Conservation (phyloP, 2,888 invertebrate genomes). For the Acleris sparsana region DNA sequence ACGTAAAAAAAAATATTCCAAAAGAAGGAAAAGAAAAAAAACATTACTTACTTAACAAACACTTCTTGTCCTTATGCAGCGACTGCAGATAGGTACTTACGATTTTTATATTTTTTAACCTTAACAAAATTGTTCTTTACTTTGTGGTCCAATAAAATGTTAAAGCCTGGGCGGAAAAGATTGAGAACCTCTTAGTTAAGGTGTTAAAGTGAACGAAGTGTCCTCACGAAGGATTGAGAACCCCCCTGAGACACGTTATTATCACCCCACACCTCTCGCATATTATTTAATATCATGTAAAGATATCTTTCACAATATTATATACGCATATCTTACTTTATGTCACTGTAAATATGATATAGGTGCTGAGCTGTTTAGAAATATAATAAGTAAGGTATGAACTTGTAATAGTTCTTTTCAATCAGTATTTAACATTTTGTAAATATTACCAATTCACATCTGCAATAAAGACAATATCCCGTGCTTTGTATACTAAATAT, state of each 20-base stretch:
- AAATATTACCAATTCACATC: conserved; percentile 46
- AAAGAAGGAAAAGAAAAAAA: too few species aligned
- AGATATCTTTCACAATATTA: neutral
- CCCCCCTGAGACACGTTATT: conserved; percentile 6
- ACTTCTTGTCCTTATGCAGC: too few species aligned
- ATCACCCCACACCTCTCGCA: conserved; percentile 6
- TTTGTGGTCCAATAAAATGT: too few species aligned
- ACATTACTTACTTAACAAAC: too few species aligned
- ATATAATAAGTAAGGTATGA: conserved; percentile 3
- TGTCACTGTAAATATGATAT: conserved; percentile 26
- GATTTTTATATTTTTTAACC: too few species aligned
- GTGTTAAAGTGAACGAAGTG: conserved; percentile 1
- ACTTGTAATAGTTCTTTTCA: neutral
- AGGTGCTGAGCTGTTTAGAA: conserved; percentile 20
- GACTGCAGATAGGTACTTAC: too few species aligned
- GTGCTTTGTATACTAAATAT: conserved; percentile 69
- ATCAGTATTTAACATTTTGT: conserved; percentile 39
- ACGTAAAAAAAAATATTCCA: too few species aligned
- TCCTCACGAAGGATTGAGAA: conserved; percentile 6
- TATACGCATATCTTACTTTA: neutral
- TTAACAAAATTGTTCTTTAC: too few species aligned
- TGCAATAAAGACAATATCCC: conserved; percentile 75
- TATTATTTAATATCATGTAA: conserved; percentile 23
- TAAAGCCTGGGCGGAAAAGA: too few species aligned
- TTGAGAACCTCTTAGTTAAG: neutral